Evolutionary conservation across 2,888 invertebrate species (phyloP), one percentile per base, ranked within the genome.

Genomic region (Spilarctia lutea): DNA sequence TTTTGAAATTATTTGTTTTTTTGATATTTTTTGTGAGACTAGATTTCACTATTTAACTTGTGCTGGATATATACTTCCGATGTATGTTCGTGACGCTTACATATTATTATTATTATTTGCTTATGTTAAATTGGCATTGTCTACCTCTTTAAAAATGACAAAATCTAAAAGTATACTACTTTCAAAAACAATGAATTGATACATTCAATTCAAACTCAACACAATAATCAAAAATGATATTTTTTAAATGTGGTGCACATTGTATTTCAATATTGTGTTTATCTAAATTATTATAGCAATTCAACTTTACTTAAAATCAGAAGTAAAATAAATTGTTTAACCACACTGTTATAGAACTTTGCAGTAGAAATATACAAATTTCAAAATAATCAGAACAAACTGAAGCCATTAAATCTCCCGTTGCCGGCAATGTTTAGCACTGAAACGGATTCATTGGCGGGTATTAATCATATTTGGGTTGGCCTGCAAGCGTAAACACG

Each of bases 391-490:
- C 35, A 56, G 67, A 74, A 42, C 24, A 30, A 66, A 66, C 52
- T 42, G 52, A 48, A 52, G 33, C 60, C 33, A 60, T 71, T 74
- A 65, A 72, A 65, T 7, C 13, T 68, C 18, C 48, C 48, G 52
- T 35, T 52, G 71, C 66, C 45, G 35, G 48, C 18, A 70, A 39
- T 66, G 30, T 69, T 68, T 20, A 24, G 45, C n/a, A 30, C 39
- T 60, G 60, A 73, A 66, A 68, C 67, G 33, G 18, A 72, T 42
- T 72, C 74, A 74, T 73, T 74, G 68, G 73, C 39, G 72, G 52
- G 76, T 76, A 77, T 80, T 83, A 84, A 84, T 84, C 81, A 69
- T 81, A 80, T 84, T 82, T 82, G 73, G 56, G 73, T 70, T 71
- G 27, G 30, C 60, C 68, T 52, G 48, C 39, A 27, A 42, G 76